phyloP scores from a whole-genome alignment of 2,888 invertebrate genomes.

The Brachyopa scutellaris region DNA sequence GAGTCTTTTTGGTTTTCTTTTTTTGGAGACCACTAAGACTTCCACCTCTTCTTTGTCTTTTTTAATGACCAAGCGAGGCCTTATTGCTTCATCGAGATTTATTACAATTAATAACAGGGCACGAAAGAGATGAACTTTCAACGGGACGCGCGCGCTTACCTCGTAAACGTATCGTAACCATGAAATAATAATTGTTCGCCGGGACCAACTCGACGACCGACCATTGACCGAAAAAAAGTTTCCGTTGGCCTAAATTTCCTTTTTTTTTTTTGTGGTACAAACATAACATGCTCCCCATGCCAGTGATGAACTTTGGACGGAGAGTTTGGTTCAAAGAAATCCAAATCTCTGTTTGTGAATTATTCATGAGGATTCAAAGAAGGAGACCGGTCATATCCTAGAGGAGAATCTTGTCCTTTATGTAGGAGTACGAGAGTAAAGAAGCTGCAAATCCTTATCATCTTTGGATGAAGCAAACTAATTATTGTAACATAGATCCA shows the following conservation, averaged over 20 bases:
- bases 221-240: conserved; percentile 43
- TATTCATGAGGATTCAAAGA: conserved; percentile 46
- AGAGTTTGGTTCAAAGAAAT: conserved; percentile 21
- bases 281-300: not conserved
- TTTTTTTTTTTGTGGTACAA: not conserved
- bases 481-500: conserved; percentile 38
- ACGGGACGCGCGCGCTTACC: conserved; percentile 38
- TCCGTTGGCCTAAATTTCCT: conserved; percentile 57
- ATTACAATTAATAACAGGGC: conserved; percentile 81
- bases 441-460: conserved; percentile 15
- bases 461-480: conserved; percentile 22
- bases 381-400: conserved; percentile 4
- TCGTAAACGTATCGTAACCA: conserved; percentile 65
- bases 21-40: not conserved
- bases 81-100: conserved; percentile 80
- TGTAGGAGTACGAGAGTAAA: too few relatives aligned
- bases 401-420: conserved; percentile 9
- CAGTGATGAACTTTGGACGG: conserved; percentile 32
- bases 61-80: conserved; percentile 70
- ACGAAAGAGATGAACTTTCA: conserved; percentile 55
- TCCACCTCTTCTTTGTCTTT: conserved; percentile 42
- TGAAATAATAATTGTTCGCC: conserved; percentile 64
- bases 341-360: conserved; percentile 43
- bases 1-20: conserved; percentile 1
- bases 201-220: not conserved